Evolutionary conservation across 2,888 invertebrate genomes (phyloP).

Genomic region (Omphaloscelis lunosa): DNA sequence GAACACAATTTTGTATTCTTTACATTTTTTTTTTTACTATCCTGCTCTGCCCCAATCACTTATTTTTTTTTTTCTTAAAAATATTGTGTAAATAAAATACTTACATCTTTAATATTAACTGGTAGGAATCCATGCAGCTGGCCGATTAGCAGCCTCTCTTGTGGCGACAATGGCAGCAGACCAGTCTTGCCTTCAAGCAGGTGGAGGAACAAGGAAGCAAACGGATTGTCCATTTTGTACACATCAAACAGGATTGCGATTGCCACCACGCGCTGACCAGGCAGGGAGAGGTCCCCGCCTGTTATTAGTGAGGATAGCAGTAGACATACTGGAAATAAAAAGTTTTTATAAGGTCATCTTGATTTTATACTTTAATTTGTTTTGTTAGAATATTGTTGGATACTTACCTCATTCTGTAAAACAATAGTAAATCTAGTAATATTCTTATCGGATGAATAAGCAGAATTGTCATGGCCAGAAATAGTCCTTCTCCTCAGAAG

Average conservation of each 20-base stretch:
- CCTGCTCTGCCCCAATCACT: neutral
- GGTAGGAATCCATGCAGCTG: constrained; percentile 93
- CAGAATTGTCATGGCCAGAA: constrained; percentile 16
- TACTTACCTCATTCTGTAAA: neutral
- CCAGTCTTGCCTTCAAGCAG: constrained; percentile 86
- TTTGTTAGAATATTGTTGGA: neutral
- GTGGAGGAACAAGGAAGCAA: constrained; percentile 84
- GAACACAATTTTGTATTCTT: neutral
- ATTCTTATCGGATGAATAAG: constrained; percentile 21
- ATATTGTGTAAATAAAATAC: constrained; percentile 59
- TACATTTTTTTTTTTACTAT: neutral
- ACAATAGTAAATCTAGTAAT: neutral
- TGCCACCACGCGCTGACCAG: constrained; percentile 87
- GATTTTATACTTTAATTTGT: neutral
- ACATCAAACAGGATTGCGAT: constrained; percentile 85
- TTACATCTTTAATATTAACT: constrained; percentile 93
- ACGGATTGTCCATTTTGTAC: constrained; percentile 87
- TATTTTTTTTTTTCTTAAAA: neutral
- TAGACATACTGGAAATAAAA: constrained; percentile 82
- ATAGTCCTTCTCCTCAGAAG: neutral
- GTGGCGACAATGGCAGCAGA: constrained; percentile 82
- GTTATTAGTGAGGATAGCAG: constrained; percentile 86
- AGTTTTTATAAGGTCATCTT: neutral
- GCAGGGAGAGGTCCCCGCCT: constrained; percentile 86
- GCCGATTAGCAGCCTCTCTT: constrained; percentile 94